Evolutionary conservation across 2,113 vertebrate genomes (phyloP), one percentile per base, ranked within the genome.

Genomic region (Otocyon megalotis): DNA sequence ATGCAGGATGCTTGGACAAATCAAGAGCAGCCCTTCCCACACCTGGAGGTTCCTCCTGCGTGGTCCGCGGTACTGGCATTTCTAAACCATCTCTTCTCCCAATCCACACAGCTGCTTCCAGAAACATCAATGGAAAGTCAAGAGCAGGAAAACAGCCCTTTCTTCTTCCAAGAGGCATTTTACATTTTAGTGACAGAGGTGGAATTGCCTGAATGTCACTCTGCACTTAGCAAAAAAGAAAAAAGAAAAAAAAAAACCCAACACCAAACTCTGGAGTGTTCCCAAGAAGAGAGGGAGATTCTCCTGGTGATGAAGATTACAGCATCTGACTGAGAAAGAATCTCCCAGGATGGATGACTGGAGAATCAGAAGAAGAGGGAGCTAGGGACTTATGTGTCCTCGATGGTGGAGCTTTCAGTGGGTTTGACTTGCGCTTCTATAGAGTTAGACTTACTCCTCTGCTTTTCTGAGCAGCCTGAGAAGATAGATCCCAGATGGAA

Each of bases 381-480:
- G 56, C 62, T 77, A 30, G n/a, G 48, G n/a, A 84, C 30, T 81
- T 54, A 32, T 12, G 12, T 69, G 48, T 54, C 67, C 32, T 60
- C 19, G 13, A 62, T 3, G 22, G 14, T 6, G 35, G 20, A 53
- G 79, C 86, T 82, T 89, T 35, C 83, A 89, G 80, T 65, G 17
- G 79, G 35, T 50, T 63, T 94, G 84, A 30, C 22, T 76, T 88
- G 79, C 67, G 2, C 62, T 95, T 83, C 56, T 35, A 32, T 35
- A 82, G 37, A 89, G 16, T n/a, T 83, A 92, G 11, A 85, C 12
- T 20, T 17, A 32, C 2, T 0, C 12, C 26, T 65, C 56, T 48
- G 67, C 67, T 67, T 96, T 94, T 91, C 89, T 94, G 54, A 88
- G 30, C 32, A 82, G 62, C 30, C 12, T 74, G 54, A 54, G 62